Percentiles rank a stretch among this genome's conserved stretches.
Evolutionary conservation across 37 sponge, comb jelly and placozoan species (phyloP).

Genomic region (Aplysina aerophoba): DNA sequence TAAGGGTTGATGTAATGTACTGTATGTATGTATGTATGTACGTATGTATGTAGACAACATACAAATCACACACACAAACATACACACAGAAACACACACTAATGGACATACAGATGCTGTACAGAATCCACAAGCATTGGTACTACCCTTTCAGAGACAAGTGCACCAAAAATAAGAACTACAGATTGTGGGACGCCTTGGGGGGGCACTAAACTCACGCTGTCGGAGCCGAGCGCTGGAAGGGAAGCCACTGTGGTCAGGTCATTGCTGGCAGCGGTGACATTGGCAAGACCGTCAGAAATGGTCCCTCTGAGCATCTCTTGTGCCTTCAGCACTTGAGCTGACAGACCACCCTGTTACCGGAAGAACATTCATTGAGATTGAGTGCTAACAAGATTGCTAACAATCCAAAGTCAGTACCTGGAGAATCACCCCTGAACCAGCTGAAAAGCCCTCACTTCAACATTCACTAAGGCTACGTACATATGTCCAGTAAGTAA

Average conservation of each 20-base stretch:
- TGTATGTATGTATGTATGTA: slow-evolving; percentile 1
- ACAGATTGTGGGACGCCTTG: too few relatives aligned
- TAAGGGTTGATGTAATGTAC: too few relatives aligned
- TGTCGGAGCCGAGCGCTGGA: slow-evolving; percentile 68
- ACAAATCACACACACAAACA: neutral
- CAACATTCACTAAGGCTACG: too few relatives aligned
- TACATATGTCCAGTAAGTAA: too few relatives aligned
- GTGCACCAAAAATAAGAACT: too few relatives aligned
- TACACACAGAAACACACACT: slow-evolving; percentile 28
- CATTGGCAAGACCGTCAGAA: slow-evolving; percentile 35
- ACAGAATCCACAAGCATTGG: neutral
- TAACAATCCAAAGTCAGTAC: too few relatives aligned
- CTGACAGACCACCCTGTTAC: slow-evolving; percentile 41
- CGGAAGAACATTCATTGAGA: neutral
- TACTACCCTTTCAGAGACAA: neutral
- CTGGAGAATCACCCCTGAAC: too few relatives aligned
- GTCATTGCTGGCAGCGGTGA: slow-evolving; percentile 18
- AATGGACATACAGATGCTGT: neutral
- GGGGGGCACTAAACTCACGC: slow-evolving; percentile 57
- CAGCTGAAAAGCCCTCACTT: too few relatives aligned
- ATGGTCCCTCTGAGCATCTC: slow-evolving; percentile 57
- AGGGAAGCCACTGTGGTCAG: slow-evolving; percentile 40
- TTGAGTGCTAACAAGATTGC: neutral
- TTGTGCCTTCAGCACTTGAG: slow-evolving; percentile 75
- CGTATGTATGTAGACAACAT: neutral